phyloP scores from a whole-genome alignment of 2,113 vertebrate species.

The Haplochromis burtoni region DNA sequence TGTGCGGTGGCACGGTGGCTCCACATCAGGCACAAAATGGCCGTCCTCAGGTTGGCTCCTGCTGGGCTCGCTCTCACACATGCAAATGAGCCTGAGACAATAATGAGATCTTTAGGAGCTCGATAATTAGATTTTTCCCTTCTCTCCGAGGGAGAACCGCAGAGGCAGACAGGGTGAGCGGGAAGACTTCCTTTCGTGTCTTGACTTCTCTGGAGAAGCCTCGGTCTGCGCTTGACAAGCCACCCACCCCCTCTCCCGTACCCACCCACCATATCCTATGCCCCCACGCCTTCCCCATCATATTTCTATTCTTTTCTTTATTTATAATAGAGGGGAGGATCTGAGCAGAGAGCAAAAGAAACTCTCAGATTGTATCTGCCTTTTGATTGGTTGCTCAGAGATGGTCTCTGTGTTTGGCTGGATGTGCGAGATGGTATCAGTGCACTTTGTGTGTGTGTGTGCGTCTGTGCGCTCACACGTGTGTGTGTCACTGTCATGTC shows the following conservation, averaged over 20 bases:
- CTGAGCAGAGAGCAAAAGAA: constrained; percentile 46
- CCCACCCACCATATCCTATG: background rate
- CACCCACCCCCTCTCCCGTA: background rate
- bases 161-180: constrained; percentile 39
- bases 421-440: constrained; percentile 52
- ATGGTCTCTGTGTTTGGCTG: constrained; percentile 54
- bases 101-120: constrained; percentile 72
- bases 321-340: constrained; percentile 56
- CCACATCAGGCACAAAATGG: constrained; percentile 64
- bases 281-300: constrained; percentile 16
- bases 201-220: constrained; percentile 50
- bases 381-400: constrained; percentile 63
- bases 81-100: constrained; percentile 67
- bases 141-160: constrained; percentile 51
- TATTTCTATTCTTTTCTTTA: constrained; percentile 62
- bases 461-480: background rate
- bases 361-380: constrained; percentile 59
- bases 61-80: constrained; percentile 56
- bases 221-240: constrained; percentile 43
- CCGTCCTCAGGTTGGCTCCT: constrained; percentile 56
- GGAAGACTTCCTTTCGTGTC: constrained; percentile 53
- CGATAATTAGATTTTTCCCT: constrained; percentile 69
- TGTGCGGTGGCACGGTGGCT: constrained; percentile 23
- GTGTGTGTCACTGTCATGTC: constrained; percentile 25
- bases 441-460: background rate